Evolutionary conservation across 2,888 invertebrate species (phyloP), one percentile per base, ranked within the genome.

Genomic region (Volucella zonaria): DNA sequence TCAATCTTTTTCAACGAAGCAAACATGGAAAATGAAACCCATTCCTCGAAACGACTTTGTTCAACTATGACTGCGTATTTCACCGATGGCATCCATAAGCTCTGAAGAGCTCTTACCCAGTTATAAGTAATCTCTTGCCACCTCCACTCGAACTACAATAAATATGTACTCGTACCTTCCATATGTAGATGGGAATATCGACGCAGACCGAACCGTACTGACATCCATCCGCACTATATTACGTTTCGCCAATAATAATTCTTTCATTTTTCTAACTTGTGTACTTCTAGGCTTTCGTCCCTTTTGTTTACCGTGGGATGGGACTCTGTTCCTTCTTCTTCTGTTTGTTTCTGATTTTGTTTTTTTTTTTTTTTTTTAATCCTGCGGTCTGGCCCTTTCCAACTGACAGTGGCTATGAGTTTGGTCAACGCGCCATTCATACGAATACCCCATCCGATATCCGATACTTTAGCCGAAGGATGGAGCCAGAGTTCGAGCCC

Each of bases 191-290:
- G 52, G 9, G n/a, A 15, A 58, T 12, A 14, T 56, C 58, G 31
- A 51, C 71, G 14, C 23, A 62, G 38, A 42, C 12, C 67, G 54
- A 67, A 52, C 31, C n/a, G 11, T 18, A 40, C 58, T 45, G 49
- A 66, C 64, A 80, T 51, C 75, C 71, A 75, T 75, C 75, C 59
- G 64, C 71, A 71, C 83, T 80, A 71, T 85, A 85, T 85, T 76
- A 81, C 81, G 73, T 77, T 77, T 81, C 62, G 59, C 73, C 76
- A 85, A 85, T 85, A 85, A 81, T 85, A 81, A 81, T 85, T 85
- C 81, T 81, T 81, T 81, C 81, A 81, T 81, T 85, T 85, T 81
- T 81, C 76, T 77, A 85, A 81, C 76, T 85, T 85, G 76, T 85
- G 62, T 85, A 81, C 68, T 77, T 77, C 76, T 68, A 81, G 85